Conservation (phyloP, 2,888 invertebrate genomes). For the Lasioglossum malachurum region DNA sequence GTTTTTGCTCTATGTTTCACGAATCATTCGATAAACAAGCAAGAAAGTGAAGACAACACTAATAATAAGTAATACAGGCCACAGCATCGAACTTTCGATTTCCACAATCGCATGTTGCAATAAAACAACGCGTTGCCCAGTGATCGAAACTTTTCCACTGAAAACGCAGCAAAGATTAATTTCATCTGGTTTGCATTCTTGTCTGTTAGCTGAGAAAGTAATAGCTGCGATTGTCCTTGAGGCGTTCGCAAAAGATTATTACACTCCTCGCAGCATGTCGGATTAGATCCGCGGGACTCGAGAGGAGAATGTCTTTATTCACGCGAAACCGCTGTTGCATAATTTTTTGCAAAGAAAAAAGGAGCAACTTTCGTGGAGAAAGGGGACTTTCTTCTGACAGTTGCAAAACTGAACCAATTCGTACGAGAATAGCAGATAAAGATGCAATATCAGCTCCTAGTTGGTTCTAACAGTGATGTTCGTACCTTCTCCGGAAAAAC, state of each 20-base stretch:
- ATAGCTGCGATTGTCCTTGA: constrained; percentile 26
- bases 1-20: background rate
- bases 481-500: too few species aligned
- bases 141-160: background rate
- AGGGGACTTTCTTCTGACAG: constrained; percentile 12
- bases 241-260: constrained; percentile 24
- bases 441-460: background rate
- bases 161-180: constrained; percentile 16
- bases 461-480: background rate
- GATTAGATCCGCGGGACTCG: constrained; percentile 12
- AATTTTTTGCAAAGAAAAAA: constrained; percentile 7
- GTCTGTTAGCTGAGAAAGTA: constrained; percentile 33
- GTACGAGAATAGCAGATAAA: background rate
- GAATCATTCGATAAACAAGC: background rate
- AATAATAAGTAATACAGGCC: background rate
- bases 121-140: background rate
- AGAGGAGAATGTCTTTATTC: constrained; percentile 36
- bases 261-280: constrained; percentile 12
- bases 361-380: constrained; percentile 8
- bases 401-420: constrained; percentile 11
- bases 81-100: background rate
- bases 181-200: background rate
- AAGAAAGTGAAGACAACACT: background rate
- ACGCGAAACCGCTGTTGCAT: constrained; percentile 14
- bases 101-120: background rate